Base-by-base conservation (phyloP, 1,140 invertebrate species). In the Conopomorpha cramerella region DNA sequence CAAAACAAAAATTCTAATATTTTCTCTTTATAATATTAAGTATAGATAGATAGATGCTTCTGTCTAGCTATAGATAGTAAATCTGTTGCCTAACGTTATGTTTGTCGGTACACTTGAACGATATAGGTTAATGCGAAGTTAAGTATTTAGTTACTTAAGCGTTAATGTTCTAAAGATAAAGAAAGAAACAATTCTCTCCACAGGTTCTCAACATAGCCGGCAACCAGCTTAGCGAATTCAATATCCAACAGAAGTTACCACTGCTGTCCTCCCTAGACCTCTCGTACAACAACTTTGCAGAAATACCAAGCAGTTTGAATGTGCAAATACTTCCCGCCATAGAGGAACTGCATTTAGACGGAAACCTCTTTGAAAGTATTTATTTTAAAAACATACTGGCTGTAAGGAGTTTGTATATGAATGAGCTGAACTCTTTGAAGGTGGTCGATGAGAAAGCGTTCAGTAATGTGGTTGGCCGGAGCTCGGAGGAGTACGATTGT, bases 301-400 rank as follows among this genome's bases (percentile, higher is more conserved):
- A 65, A 30, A 51, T 80, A 25, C 73, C 77, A 13, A 57, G 57
- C 33, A 54, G 49, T 30, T 46, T 80, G 7, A 71, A 41, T 44
- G 54, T 54, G 6, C 52, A 64, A 38, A 51, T 46, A 10, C 55
- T 74, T 14, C 76, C 76, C 1, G 59, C 57, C 46, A 57, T 79
- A 41, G 55, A 67, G 37, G 63, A 67, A 15, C 45, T 78, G 3
- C 34, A 51, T 14, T 41, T 78, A 28, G 76, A 78, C 43, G 76
- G 76, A 15, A 79, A 79, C 42, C 71, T 68, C 2, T 49, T 80
- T 13, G 51, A 55, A 14, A 54, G 40, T 12, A 53, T 80, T 43
- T 65, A 65, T 36, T 78, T 80, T 35, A 65, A 76, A 45, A 70
- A 74, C 25, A 64, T 70, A 13, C 42, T 74, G n/a, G 53, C 58